Percentiles rank a stretch among this genome's conserved stretches.
phyloP scores from a whole-genome alignment of 2,888 invertebrate genomes.

The Drosophila mulleri region DNA sequence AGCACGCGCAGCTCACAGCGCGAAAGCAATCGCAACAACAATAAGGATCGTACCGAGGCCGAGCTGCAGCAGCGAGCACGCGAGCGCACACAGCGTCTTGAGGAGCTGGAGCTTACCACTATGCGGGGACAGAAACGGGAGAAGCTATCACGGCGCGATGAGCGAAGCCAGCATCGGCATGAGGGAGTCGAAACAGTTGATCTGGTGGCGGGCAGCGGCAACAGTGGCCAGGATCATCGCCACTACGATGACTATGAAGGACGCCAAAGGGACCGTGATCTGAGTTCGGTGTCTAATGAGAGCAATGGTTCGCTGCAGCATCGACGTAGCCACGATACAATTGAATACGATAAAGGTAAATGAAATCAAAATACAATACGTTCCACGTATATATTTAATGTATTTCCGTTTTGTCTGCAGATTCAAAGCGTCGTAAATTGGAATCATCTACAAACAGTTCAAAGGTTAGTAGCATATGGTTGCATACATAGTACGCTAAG shows the following conservation, averaged over 20 bases:
- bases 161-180: conserved; percentile 74
- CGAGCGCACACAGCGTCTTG: conserved; percentile 68
- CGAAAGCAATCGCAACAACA: conserved; percentile 80
- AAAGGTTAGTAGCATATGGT: conserved; percentile 92
- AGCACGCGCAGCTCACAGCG: conserved; percentile 76
- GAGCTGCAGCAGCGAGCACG: conserved; percentile 77
- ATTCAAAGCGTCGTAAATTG: conserved; percentile 94
- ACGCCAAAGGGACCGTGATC: conserved; percentile 88
- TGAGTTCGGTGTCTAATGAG: conserved; percentile 86
- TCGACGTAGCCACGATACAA: conserved; percentile 87
- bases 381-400: not conserved
- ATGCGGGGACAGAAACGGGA: conserved; percentile 77
- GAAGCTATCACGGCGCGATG: conserved; percentile 76
- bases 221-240: conserved; percentile 55
- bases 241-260: conserved; percentile 78
- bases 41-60: conserved; percentile 74
- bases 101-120: conserved; percentile 56
- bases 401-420: conserved; percentile 78
- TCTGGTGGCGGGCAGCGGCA: conserved; percentile 46
- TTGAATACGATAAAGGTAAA: conserved; percentile 87
- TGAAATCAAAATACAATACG: not conserved
- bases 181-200: conserved; percentile 68
- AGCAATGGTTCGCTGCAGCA: conserved; percentile 86
- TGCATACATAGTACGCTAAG: conserved; percentile 84
- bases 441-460: conserved; percentile 89